Percentiles rank a stretch among this genome's conserved stretches.
Conservation (phyloP, 1,140 invertebrate genomes). For the Gonatopus flavifemur region DNA sequence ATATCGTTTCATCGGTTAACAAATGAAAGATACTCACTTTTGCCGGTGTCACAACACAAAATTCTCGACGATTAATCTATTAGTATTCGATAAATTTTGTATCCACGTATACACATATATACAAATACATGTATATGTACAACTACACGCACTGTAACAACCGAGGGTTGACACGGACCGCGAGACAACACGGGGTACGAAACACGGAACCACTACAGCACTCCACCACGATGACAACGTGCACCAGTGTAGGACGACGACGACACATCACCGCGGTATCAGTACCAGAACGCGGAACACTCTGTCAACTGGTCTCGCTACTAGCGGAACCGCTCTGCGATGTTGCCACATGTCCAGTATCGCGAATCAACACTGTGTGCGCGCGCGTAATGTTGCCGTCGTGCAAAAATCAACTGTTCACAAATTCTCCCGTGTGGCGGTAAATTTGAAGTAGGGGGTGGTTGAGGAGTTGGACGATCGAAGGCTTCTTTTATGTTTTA, state of each 20-base stretch:
- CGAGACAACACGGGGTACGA: constrained; percentile 14
- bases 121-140: too few species aligned
- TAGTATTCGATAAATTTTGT: too few species aligned
- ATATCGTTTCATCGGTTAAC: too few species aligned
- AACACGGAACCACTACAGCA: constrained; percentile 23
- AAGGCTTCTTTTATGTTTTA: too few species aligned
- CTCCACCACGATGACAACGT: not conserved
- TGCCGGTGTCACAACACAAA: too few species aligned
- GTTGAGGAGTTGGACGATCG: too few species aligned
- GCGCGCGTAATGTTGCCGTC: constrained; percentile 16
- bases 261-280: constrained; percentile 27
- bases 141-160: too few species aligned
- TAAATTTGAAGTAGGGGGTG: constrained; percentile 6
- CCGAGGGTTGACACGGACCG: too few species aligned
- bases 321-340: constrained; percentile 11
- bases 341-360: constrained; percentile 19
- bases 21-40: too few species aligned
- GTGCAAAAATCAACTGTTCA: too few species aligned
- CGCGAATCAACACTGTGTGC: not conserved
- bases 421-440: not conserved
- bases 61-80: too few species aligned
- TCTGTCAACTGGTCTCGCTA: constrained; percentile 24
- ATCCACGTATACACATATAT: too few species aligned
- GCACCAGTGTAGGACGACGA: constrained; percentile 13
- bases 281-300: constrained; percentile 22